Conservation (phyloP, 2,888 invertebrate species). For the Tholera decimalis region DNA sequence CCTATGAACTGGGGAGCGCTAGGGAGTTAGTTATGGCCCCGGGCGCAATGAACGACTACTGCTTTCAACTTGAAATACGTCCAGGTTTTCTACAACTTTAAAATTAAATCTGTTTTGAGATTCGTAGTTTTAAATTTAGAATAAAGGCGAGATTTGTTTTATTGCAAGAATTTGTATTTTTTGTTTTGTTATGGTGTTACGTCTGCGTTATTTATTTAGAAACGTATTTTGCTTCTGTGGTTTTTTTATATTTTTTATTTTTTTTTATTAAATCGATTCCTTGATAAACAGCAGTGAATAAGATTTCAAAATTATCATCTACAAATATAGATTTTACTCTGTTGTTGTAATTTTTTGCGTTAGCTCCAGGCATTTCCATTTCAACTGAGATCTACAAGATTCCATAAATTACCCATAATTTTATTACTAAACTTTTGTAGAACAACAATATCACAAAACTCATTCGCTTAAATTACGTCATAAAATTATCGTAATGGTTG, state of each 20-base stretch:
- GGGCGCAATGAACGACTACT: slow-evolving; percentile 49
- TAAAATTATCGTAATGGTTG: slow-evolving; percentile 17
- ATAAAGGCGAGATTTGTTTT: slow-evolving; percentile 15
- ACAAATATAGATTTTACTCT: too few relatives aligned
- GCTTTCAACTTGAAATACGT: slow-evolving; percentile 57
- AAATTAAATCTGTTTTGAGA: slow-evolving; percentile 56
- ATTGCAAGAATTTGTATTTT: background rate
- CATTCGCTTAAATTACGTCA: background rate
- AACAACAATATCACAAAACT: too few relatives aligned
- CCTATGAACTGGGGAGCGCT: slow-evolving; percentile 37
- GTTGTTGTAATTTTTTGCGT: too few relatives aligned
- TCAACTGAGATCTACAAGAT: too few relatives aligned
- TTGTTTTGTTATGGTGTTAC: background rate
- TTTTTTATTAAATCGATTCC: too few relatives aligned
- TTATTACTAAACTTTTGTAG: too few relatives aligned
- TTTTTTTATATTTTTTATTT: too few relatives aligned
- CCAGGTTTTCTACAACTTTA: slow-evolving; percentile 51
- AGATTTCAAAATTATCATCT: too few relatives aligned
- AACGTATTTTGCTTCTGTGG: too few relatives aligned
- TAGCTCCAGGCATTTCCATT: too few relatives aligned
- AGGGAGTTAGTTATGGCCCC: slow-evolving; percentile 45
- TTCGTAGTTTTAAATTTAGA: slow-evolving; percentile 36
- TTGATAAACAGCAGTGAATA: too few relatives aligned
- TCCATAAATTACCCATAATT: too few relatives aligned
- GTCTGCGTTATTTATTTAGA: background rate